phyloP scores from a whole-genome alignment of 2,113 vertebrate genomes.

The Larimichthys polyactis region DNA sequence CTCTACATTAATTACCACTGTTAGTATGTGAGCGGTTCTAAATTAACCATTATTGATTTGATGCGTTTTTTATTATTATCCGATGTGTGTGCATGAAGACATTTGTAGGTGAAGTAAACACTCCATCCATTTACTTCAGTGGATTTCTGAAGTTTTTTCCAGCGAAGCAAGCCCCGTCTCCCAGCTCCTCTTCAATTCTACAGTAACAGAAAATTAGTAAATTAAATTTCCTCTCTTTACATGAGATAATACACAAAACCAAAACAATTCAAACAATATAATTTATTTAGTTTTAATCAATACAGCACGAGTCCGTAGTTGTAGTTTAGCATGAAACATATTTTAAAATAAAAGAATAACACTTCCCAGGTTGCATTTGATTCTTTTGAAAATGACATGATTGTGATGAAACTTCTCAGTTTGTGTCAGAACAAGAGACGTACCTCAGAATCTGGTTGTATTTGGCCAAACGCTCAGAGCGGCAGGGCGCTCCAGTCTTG shows the following conservation, averaged over 20 bases:
- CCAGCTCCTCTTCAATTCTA: constrained; percentile 98
- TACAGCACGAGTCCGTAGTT: background rate
- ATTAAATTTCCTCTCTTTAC: background rate
- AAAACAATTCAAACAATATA: background rate
- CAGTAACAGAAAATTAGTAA: background rate
- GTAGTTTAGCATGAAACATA: background rate
- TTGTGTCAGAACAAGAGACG: background rate
- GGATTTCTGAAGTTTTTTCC: constrained; percentile 95
- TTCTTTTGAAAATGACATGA: background rate
- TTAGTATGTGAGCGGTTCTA: constrained; percentile 15
- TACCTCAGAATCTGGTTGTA: constrained; percentile 85
- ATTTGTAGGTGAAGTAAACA: constrained; percentile 6
- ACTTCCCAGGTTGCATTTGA: background rate
- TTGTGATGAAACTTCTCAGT: background rate
- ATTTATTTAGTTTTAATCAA: no score
- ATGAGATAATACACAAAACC: background rate
- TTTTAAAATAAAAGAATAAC: background rate
- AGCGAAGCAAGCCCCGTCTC: constrained; percentile 91
- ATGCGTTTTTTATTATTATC: background rate
- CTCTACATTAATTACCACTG: background rate
- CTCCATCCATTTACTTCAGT: constrained; percentile 59
- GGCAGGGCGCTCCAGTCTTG: constrained; percentile 84
- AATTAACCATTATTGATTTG: background rate
- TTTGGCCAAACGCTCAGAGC: constrained; percentile 85
- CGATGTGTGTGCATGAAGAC: background rate